Base-by-base conservation (phyloP, 1,140 invertebrate genomes). In the Eubasilissa regina region DNA sequence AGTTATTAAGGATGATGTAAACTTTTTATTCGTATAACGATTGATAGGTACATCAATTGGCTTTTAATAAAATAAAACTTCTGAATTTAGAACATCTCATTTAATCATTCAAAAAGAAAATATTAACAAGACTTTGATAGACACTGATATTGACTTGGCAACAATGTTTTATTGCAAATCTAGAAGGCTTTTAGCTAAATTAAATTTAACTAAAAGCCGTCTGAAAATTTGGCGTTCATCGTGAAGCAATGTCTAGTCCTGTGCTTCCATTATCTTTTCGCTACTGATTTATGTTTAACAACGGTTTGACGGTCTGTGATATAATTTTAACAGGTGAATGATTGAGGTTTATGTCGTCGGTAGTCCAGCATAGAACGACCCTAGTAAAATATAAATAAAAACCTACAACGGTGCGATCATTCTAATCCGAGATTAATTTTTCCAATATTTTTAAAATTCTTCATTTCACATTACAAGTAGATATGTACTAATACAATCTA, bases 281-380 rank as follows among this genome's bases (percentile, higher is more conserved):
- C 66, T 51, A 70, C 66, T 70, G 66, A 70, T 70, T 70, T 70
- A 70, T 70, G 66, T 70, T 19, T n/a, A 70, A 70, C 66, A 70
- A 48, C 45, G 66, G 47, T 70, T 51, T 35, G 25, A 35, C 1
- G 25, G 6, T 1, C 17, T 15, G 17, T 51, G 66, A 70, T 70
- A 53, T 47, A 70, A 21, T 70, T 70, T 70, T 25, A 70, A 70
- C 44, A 70, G 45, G 66, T 70, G 66, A 70, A 70, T 19, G 66
- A 70, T 70, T 51, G 45, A 19, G 66, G 66, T 70, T 70, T 51
- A 70, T 21, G 17, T 13, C 45, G 4, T 48, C 47, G 25, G 66
- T 45, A 48, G 44, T 48, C 66, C 35, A 35, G 35, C 60, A n/a
- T 12, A 21, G 21, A 62, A 21, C 60, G 12, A 25, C 62, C 44